Evolutionary conservation across 2,888 invertebrate species (phyloP), one percentile per base, ranked within the genome.

Genomic region (Steinernema scapterisci): DNA sequence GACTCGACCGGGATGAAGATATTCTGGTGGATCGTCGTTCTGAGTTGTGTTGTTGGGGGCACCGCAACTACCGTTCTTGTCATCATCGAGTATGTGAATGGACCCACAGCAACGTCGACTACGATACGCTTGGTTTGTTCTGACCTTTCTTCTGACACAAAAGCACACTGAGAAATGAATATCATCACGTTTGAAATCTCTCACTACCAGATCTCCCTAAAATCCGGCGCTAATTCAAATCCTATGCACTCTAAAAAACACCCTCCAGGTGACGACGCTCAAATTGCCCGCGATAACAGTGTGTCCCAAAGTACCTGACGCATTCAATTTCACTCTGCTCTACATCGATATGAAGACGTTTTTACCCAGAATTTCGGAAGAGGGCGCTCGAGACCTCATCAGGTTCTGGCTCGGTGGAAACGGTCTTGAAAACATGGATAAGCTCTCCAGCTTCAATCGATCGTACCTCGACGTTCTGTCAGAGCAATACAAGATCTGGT

Each of bases 11-110:
- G 75, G 38, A 70, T 80, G 77, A 73, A 80, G 11, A 77, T 79
- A 1, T 86, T 86, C 71, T 86, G 86, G 86, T 86, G 84, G 84
- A 70, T 82, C n/a, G 82, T 86, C 19, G 77, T 86, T 70, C 27
- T 82, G 45, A 75, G 82, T 56, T 86, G 85, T 70, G 76, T 82
- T 5, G 73, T 76, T n/a, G 77, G 81, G 23, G 85, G 85, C 23
- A 78, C 78, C 9, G 76, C 77, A 2, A 83, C 80, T 16, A 85
- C 85, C n/a, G 63, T 76, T 13, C 74, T 82, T 0, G 82, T 85
- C 11, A 75, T 85, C 23, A 77, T 83, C 16, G 85, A 85, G 75
- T 85, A 83, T 74, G 80, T 83, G 54, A 76, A 82, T 52, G 85
- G 85, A 9, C 84, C 83, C 16, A 85, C 85, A n/a, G 84, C 85